These are phyloP conservation scores for Hylia prasina DNA, from an alignment of 2,113 vertebrate genomes.

Conservation along the genomic window DNA sequence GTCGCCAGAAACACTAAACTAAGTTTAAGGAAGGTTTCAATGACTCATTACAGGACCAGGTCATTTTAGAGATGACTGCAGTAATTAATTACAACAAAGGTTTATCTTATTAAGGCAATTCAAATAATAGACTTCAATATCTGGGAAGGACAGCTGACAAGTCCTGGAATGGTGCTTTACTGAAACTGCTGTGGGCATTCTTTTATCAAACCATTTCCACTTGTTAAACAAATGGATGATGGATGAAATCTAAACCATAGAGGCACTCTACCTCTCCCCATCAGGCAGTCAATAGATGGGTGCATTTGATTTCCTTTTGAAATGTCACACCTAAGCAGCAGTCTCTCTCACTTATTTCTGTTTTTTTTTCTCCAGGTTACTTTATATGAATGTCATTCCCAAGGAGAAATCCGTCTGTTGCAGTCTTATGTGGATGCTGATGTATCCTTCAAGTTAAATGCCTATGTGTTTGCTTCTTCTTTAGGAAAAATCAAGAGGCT, in stretches of 20 bases:
- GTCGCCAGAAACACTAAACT: neutral
- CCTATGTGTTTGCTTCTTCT: neutral
- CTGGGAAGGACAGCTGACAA: neutral
- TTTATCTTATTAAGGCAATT: neutral
- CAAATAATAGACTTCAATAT: neutral
- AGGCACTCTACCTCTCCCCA: neutral
- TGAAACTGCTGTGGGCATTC: neutral
- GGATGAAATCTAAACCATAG: neutral
- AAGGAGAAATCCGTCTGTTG: constrained; percentile 91
- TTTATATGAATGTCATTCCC: constrained; percentile 96
- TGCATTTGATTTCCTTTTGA: neutral
- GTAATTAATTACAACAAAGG: neutral
- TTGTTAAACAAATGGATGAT: neutral
- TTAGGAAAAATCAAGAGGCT: neutral
- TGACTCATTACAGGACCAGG: neutral
- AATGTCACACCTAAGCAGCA: neutral
- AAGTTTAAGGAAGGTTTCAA: neutral
- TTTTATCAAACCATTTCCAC: neutral
- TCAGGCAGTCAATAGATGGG: neutral
- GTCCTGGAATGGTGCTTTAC: neutral
- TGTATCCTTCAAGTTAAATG: constrained; percentile 82
- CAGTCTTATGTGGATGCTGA: constrained; percentile 98
- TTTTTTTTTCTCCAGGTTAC: constrained; percentile 82
- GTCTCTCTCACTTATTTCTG: neutral
- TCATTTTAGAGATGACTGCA: neutral